These are phyloP conservation scores for Xylocampa areola DNA, from an alignment of 2,888 invertebrate genomes.

Conservation along the genomic window DNA sequence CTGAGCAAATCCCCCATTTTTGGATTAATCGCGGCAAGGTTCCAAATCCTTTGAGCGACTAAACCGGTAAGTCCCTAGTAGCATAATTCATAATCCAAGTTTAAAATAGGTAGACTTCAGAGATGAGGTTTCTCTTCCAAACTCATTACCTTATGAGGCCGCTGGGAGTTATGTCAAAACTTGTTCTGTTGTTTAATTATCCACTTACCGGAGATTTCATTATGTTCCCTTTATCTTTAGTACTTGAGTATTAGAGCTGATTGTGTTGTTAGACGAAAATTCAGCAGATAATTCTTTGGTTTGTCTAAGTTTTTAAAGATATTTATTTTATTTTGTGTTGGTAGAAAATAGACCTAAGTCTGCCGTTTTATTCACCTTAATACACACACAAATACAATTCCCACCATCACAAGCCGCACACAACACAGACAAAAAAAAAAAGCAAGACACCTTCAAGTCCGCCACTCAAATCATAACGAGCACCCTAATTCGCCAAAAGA, in stretches of 20 bases:
- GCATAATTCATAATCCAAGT: too few species aligned
- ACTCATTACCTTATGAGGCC: slow-evolving; percentile 61
- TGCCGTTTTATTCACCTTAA: too few species aligned
- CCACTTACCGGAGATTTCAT: slow-evolving; percentile 55
- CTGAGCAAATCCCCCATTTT: too few species aligned
- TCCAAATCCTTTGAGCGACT: too few species aligned
- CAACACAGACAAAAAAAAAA: slow-evolving; percentile 23
- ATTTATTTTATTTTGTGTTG: too few species aligned
- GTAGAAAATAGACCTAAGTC: too few species aligned
- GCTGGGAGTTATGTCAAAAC: slow-evolving; percentile 57
- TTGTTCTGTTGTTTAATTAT: slow-evolving; percentile 57
- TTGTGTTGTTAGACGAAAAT: slow-evolving; percentile 29
- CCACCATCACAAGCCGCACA: slow-evolving; percentile 20
- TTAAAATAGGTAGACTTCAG: slow-evolving; percentile 39
- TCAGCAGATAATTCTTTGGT: slow-evolving; percentile 13
- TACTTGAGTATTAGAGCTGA: slow-evolving; percentile 20
- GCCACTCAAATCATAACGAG: slow-evolving; percentile 47
- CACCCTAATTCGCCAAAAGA: slow-evolving; percentile 54
- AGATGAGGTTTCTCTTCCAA: slow-evolving; percentile 47
- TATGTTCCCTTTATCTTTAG: slow-evolving; percentile 51
- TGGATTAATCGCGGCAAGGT: too few species aligned
- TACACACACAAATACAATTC: slow-evolving; percentile 1
- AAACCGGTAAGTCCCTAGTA: too few species aligned
- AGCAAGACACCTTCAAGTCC: slow-evolving; percentile 23
- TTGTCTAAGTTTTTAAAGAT: slow-evolving; percentile 16